Conservation (phyloP, 2,888 invertebrate species). For the Apotomis betuletana region DNA sequence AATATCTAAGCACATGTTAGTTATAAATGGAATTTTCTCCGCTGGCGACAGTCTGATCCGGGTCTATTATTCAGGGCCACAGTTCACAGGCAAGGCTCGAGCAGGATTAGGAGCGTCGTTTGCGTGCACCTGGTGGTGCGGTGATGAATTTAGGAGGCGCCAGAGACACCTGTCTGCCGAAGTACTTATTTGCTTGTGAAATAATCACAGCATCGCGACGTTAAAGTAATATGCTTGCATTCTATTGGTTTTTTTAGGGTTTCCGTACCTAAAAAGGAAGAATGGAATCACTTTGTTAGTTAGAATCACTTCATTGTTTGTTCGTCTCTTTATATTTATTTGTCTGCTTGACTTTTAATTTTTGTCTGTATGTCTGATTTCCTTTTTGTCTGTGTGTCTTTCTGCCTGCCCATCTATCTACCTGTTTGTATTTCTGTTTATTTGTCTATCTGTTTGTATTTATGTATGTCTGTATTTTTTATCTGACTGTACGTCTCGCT, state of each 20-base stretch:
- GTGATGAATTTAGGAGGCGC: constrained; percentile 75
- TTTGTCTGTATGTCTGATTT: too few relatives aligned
- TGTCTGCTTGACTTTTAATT: too few relatives aligned
- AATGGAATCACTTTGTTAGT: too few relatives aligned
- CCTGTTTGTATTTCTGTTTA: too few relatives aligned
- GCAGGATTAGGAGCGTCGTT: constrained; percentile 70
- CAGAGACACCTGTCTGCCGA: constrained; percentile 79
- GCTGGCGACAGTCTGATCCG: constrained; percentile 53
- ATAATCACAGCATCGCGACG: constrained; percentile 55
- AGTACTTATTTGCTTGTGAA: constrained; percentile 76
- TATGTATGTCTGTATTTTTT: too few relatives aligned
- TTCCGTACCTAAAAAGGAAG: too few relatives aligned
- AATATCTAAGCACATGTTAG: constrained; percentile 45
- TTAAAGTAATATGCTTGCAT: neutral
- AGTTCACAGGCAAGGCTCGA: constrained; percentile 56
- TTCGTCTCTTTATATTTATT: too few relatives aligned
- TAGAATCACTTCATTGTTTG: too few relatives aligned
- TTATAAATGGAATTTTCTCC: constrained; percentile 55
- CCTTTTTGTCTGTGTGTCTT: too few relatives aligned
- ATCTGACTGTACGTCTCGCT: too few relatives aligned
- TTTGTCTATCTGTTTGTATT: too few relatives aligned
- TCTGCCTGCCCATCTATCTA: too few relatives aligned
- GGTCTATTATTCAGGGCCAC: constrained; percentile 57
- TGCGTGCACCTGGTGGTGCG: constrained; percentile 70
- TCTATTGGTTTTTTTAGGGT: neutral